Evolutionary conservation across 1,140 invertebrate genomes (phyloP).

Genomic region (Pectinophora gossypiella): DNA sequence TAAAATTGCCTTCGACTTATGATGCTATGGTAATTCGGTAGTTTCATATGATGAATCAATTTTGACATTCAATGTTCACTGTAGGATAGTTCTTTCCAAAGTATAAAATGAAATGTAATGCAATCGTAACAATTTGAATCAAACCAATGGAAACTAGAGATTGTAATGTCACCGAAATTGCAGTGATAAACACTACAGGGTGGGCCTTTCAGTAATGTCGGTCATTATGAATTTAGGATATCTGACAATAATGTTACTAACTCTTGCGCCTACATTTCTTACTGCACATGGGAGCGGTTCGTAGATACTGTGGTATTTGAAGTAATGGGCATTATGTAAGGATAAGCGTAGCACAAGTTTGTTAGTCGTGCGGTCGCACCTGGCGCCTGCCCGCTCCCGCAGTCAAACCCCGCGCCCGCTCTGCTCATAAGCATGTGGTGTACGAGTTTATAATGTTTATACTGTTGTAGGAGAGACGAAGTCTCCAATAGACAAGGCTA

Average conservation of each 20-base stretch:
- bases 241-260: conserved; percentile 69
- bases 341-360: neutral
- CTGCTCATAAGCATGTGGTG: conserved; percentile 27
- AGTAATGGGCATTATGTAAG: neutral
- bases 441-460: conserved; percentile 63
- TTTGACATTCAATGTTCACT: conserved; percentile 14
- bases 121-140: conserved; percentile 13
- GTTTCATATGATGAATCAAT: conserved; percentile 13
- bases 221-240: conserved; percentile 63
- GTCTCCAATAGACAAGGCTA: conserved; percentile 70
- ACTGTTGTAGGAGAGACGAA: conserved; percentile 63
- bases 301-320: neutral
- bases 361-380: neutral
- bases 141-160: conserved; percentile 6
- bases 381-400: too few species aligned
- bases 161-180: conserved; percentile 15
- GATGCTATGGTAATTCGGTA: conserved; percentile 18
- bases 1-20: conserved; percentile 20
- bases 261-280: conserved; percentile 28
- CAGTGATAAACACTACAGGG: conserved; percentile 53
- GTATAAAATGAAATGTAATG: conserved; percentile 7
- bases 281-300: conserved; percentile 14
- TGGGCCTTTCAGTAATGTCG: conserved; percentile 49
- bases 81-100: conserved; percentile 9
- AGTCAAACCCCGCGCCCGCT: conserved; percentile 14